phyloP scores from a whole-genome alignment of 2,797 vertebrate species.

The Triplophysa bombifrons region DNA sequence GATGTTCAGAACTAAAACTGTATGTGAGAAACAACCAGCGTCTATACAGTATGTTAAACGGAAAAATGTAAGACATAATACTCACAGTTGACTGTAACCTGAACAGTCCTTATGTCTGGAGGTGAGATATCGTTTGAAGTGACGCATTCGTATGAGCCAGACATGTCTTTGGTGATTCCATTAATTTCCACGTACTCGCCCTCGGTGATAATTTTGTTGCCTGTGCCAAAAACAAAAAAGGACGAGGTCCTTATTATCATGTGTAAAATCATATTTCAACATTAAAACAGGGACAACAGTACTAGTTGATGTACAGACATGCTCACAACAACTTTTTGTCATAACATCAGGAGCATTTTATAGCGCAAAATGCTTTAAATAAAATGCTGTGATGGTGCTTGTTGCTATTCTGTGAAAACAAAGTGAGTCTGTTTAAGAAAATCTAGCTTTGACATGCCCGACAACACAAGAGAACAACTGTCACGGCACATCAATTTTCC shows the following conservation, averaged over 20 bases:
- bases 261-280: neutral
- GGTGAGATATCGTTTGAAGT: conserved; percentile 89
- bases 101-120: conserved; percentile 87
- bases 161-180: conserved; percentile 91
- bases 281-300: neutral
- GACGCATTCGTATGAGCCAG: conserved; percentile 93
- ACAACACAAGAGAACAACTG: neutral
- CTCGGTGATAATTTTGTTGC: conserved; percentile 85
- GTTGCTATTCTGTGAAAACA: neutral
- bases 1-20: conserved; percentile 36
- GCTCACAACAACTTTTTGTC: neutral
- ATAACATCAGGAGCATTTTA: neutral
- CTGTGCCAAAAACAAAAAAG: conserved; percentile 59
- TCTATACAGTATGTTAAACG: neutral
- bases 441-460: neutral
- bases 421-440: neutral
- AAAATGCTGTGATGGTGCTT: neutral
- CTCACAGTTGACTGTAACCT: conserved; percentile 97
- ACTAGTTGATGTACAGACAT: neutral
- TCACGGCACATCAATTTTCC: neutral
- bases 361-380: too few relatives aligned
- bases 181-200: conserved; percentile 93
- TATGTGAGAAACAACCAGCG: conserved; percentile 34
- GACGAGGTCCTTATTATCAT: neutral
- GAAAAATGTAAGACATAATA: neutral